These are phyloP conservation scores for Florisuga fusca DNA, from an alignment of 2,797 vertebrate genomes.

Conservation along the genomic window DNA sequence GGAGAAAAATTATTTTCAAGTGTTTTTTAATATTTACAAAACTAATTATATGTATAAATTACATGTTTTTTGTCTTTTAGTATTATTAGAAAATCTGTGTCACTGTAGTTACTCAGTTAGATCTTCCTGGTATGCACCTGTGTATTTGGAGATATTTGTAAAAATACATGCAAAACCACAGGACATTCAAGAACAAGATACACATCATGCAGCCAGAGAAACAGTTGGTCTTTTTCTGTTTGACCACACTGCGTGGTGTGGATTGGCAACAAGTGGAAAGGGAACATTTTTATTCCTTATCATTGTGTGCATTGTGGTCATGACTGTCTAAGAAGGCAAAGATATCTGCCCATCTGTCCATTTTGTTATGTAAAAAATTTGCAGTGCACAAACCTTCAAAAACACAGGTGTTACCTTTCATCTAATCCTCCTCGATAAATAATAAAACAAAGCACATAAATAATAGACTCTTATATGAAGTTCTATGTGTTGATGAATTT, in stretches of 20 bases:
- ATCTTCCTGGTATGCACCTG: neutral
- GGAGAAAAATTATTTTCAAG: neutral
- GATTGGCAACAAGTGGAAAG: neutral
- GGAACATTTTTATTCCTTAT: neutral
- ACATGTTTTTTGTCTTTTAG: neutral
- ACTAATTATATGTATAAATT: neutral
- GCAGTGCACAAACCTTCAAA: neutral
- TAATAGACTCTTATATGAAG: too few relatives aligned
- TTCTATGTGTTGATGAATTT: too few relatives aligned
- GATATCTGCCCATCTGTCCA: neutral
- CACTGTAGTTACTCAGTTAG: neutral
- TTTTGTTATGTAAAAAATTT: neutral
- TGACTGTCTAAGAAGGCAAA: neutral
- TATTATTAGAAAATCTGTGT: neutral
- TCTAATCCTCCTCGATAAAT: neutral
- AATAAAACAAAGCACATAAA: neutral
- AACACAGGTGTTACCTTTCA: neutral
- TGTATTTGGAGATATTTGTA: neutral
- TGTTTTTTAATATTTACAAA: neutral
- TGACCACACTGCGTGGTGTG: neutral
- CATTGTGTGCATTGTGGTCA: neutral
- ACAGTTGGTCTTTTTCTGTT: neutral
- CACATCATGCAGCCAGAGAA: neutral
- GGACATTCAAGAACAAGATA: neutral
- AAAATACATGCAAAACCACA: neutral